These are phyloP conservation scores for Hippolais icterina DNA, from an alignment of 2,113 vertebrate genomes.

Conservation along the genomic window DNA sequence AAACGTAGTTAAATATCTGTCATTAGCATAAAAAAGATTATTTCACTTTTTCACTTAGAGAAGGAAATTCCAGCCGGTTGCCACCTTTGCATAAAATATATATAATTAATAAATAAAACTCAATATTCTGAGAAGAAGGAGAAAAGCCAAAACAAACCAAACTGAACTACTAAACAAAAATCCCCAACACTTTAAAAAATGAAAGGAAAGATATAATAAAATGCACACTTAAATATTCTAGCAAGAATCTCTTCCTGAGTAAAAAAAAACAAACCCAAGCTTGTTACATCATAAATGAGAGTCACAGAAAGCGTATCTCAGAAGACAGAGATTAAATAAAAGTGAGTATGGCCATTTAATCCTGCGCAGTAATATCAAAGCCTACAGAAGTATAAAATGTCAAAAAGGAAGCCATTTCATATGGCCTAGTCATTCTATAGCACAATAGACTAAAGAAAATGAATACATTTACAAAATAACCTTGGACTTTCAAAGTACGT, in stretches of 20 bases:
- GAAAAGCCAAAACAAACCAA: background rate
- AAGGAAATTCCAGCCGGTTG: rapidly evolving
- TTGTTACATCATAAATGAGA: background rate
- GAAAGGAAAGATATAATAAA: background rate
- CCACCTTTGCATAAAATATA: background rate
- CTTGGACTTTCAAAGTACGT: background rate
- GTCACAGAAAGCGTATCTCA: background rate
- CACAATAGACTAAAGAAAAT: background rate
- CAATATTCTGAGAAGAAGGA: background rate
- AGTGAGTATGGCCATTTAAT: background rate
- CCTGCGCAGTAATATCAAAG: background rate
- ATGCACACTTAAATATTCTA: background rate
- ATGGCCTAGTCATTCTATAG: background rate
- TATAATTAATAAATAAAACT: background rate
- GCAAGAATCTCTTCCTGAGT: background rate
- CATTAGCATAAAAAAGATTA: background rate
- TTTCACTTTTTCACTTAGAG: background rate
- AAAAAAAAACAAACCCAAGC: background rate
- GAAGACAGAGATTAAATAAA: background rate
- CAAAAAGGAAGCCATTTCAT: background rate
- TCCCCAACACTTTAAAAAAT: background rate
- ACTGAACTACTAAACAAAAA: background rate
- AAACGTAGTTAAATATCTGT: background rate
- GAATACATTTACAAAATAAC: background rate
- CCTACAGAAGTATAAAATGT: background rate